These are phyloP conservation scores for Hemichromis elongatus DNA, from an alignment of 2,113 vertebrate genomes.

Conservation along the genomic window DNA sequence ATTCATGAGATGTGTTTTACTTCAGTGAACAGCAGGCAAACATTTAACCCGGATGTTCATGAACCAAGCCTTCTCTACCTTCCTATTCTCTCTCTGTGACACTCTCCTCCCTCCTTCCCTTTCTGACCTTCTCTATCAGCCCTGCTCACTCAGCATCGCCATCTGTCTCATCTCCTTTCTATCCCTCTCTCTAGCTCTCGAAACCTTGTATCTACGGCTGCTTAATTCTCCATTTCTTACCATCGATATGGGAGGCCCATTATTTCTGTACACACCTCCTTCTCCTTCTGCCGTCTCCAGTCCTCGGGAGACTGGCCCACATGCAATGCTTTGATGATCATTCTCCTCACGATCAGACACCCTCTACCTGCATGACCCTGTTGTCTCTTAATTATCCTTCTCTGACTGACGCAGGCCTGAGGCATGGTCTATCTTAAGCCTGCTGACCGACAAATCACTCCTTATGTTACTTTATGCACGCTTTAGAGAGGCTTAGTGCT, in stretches of 20 bases:
- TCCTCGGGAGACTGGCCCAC: conserved; percentile 38
- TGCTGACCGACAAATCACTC: conserved; percentile 32
- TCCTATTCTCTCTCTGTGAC: not conserved
- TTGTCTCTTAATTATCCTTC: conserved; percentile 56
- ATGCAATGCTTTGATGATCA: conserved; percentile 56
- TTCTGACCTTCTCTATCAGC: conserved; percentile 21
- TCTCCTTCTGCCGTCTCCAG: not conserved
- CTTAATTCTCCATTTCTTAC: not conserved
- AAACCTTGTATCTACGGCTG: conserved; percentile 3
- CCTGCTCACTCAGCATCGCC: conserved; percentile 41
- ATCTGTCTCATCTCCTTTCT: conserved; percentile 50
- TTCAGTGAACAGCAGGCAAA: conserved; percentile 58
- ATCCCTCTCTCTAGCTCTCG: not conserved
- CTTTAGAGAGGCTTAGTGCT: conserved; percentile 27
- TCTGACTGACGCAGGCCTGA: conserved; percentile 34
- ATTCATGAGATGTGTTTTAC: conserved; percentile 46
- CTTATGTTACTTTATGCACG: conserved; percentile 30
- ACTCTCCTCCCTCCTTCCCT: not conserved
- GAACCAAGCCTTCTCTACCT: not conserved
- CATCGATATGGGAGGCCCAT: conserved; percentile 14
- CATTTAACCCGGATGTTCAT: conserved; percentile 44
- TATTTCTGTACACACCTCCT: conserved; percentile 1
- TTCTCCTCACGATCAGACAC: conserved; percentile 35
- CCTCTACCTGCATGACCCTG: conserved; percentile 47
- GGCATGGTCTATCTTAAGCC: conserved; percentile 39